Conservation (phyloP, 2,113 vertebrate genomes). For the Dissostichus mawsoni region DNA sequence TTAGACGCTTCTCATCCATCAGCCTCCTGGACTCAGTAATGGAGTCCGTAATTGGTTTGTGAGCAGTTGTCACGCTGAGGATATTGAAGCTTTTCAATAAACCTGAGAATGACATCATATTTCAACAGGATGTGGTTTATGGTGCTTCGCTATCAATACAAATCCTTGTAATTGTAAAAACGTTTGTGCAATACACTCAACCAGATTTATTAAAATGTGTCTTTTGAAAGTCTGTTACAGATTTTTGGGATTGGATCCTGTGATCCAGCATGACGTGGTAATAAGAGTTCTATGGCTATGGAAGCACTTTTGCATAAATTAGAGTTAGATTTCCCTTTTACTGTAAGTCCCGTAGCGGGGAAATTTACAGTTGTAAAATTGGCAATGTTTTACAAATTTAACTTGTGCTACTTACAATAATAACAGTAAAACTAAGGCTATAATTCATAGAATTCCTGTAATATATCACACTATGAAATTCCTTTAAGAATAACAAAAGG, state of each 20-base stretch:
- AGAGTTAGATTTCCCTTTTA: too few species aligned
- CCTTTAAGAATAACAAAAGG: conserved; percentile 27
- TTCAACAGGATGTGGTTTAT: not conserved
- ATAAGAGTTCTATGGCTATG: too few species aligned
- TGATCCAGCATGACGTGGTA: not conserved
- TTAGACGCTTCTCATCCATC: conserved; percentile 45
- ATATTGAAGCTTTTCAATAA: conserved; percentile 26
- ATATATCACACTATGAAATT: not conserved
- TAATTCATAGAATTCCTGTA: not conserved
- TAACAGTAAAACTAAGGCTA: not conserved
- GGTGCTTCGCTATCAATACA: too few species aligned
- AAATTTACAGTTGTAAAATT: too few species aligned
- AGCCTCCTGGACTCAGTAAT: conserved; percentile 14
- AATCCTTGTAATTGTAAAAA: too few species aligned
- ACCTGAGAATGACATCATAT: not conserved
- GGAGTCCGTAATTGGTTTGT: conserved; percentile 24
- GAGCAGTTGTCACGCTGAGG: not conserved
- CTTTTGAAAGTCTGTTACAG: not conserved
- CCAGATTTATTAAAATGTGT: too few species aligned
- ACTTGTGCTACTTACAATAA: not conserved
- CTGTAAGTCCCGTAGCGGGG: too few species aligned
- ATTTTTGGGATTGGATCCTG: not conserved
- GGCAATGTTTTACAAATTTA: not conserved
- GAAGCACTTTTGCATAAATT: too few species aligned
- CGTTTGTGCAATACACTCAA: too few species aligned